Percentiles rank a stretch among this genome's conserved stretches.
These are phyloP conservation scores for Orchestes rusci DNA, from an alignment of 2,888 invertebrate genomes.

Conservation along the genomic window DNA sequence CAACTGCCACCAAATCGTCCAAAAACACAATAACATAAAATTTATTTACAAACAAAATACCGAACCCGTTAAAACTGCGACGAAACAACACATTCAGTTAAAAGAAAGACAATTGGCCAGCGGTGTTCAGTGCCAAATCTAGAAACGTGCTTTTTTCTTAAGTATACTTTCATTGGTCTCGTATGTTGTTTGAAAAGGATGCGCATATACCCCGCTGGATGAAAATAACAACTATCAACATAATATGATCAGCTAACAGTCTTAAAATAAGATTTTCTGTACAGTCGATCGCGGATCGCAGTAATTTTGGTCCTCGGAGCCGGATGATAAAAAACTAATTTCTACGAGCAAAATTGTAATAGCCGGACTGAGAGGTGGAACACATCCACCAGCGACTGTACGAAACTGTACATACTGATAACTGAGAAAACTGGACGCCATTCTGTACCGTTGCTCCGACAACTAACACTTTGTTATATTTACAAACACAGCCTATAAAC, in stretches of 20 bases:
- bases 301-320: too few relatives aligned
- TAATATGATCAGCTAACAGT: constrained; percentile 41
- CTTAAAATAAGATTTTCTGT: constrained; percentile 41
- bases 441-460: constrained; percentile 39
- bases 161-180: constrained; percentile 26
- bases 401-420: constrained; percentile 39
- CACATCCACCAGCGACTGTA: too few relatives aligned
- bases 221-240: constrained; percentile 35
- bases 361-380: too few relatives aligned
- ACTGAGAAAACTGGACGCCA: constrained; percentile 38
- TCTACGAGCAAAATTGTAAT: too few relatives aligned
- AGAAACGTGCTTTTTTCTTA: constrained; percentile 22
- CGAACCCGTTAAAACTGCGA: too few relatives aligned
- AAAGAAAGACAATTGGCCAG: too few relatives aligned
- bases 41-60: too few relatives aligned
- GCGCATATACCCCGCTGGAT: constrained; percentile 18
- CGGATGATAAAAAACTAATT: too few relatives aligned
- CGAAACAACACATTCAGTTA: too few relatives aligned
- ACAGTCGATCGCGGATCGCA: too few relatives aligned
- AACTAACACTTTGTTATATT: constrained; percentile 34
- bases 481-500: constrained; percentile 45
- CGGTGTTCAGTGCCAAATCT: too few relatives aligned
- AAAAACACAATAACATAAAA: background rate
- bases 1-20: background rate
- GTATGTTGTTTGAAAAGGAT: constrained; percentile 21